phyloP scores from a whole-genome alignment of 1,140 invertebrate species.

The Atta cephalotes region DNA sequence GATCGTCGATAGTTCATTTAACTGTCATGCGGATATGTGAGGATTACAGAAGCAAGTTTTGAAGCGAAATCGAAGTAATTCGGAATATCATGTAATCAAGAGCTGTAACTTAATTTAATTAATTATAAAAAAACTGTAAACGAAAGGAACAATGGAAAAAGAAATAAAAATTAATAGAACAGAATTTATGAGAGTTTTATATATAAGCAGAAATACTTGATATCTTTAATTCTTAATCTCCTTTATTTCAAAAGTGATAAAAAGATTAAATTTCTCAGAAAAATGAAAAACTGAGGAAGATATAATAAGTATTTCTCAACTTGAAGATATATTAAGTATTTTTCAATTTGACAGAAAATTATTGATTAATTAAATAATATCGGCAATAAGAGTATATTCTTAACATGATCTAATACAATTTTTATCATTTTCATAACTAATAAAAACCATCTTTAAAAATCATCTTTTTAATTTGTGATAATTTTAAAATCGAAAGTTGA shows the following conservation, averaged over 20 bases:
- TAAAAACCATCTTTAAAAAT: no score
- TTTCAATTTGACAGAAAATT: no score
- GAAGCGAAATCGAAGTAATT: background rate
- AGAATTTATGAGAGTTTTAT: background rate
- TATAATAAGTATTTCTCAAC: no score
- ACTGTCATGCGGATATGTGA: conserved; percentile 18
- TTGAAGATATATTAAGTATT: no score
- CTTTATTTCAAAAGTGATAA: background rate
- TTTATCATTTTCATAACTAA: no score
- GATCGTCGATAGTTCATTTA: conserved; percentile 40
- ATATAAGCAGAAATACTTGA: background rate
- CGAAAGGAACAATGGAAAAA: background rate
- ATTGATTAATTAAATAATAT: no score
- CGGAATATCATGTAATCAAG: background rate
- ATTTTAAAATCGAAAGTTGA: no score
- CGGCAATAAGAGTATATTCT: no score
- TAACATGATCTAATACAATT: no score
- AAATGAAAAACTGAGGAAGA: no score
- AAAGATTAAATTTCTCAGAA: no score
- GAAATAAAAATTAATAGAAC: background rate
- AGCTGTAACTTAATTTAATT: background rate
- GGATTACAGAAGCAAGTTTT: conserved; percentile 13
- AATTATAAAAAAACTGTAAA: background rate
- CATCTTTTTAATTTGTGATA: no score
- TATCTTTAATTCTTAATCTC: background rate